Base-by-base conservation (phyloP, 2,797 vertebrate species). In the Platalea minor region DNA sequence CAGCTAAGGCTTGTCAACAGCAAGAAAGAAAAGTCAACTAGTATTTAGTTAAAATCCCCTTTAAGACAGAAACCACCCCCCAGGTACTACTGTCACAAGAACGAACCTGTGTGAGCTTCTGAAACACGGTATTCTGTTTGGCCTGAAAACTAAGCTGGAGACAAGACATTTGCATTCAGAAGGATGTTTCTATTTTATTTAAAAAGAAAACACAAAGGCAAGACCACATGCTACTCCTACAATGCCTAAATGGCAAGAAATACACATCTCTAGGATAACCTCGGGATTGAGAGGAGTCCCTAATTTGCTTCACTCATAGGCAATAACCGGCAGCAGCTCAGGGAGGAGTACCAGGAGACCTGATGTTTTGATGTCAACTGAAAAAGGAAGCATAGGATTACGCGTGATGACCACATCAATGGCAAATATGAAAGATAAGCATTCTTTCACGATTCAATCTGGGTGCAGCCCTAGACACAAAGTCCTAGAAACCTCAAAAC, bases 391-490 rank as follows among this genome's bases (percentile, higher is more conserved):
- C 74, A 46, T 8, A 37, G 29, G 59, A 37, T 31, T 8, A 61
- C 81, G 84, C 0, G 1, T 4, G 63, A 43, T 26, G 16, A 21
- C 4, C 50, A 4, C n/a, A 17, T 9, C 17, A 28, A 7, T 0
- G 3, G 26, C 18, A 41, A 46, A 24, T 0, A 16, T 2, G 19
- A 28, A 28, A 63, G 9, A 63, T 5, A 26, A 53, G 24, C 3
- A 10, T 28, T 28, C 67, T 54, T 16, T 33, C 28, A 79, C 16
- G 46, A 18, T 3, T 9, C 33, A 50, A 48, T 28, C 85, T 54
- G 41, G 2, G 17, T 19, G 26, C 60, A 37, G 64, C 39, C 60
- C 28, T 11, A 13, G 15, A 54, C 70, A 26, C 26, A 3, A 39
- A 18, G 54, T 23, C 39, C 75, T n/a, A 63, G 53, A 75, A 68